Conservation (phyloP, 2,113 vertebrate genomes). For the Raja brachyura region DNA sequence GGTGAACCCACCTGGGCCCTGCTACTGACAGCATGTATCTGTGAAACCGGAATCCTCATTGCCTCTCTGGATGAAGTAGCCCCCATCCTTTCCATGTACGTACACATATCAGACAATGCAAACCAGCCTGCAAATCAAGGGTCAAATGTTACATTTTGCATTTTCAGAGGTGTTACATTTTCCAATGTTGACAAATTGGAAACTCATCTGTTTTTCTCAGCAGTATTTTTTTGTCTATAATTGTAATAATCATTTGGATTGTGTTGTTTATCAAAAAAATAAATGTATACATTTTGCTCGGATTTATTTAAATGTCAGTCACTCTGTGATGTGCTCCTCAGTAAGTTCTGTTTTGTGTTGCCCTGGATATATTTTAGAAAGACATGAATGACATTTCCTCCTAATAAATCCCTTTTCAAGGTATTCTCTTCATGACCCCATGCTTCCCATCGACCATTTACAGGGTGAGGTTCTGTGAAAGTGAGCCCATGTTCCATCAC, state of each 20-base stretch:
- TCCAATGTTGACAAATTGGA: background rate
- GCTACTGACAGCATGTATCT: conserved; percentile 89
- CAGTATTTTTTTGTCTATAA: background rate
- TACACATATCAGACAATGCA: conserved; percentile 12
- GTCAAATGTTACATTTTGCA: background rate
- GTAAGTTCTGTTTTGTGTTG: background rate
- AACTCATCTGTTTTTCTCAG: background rate
- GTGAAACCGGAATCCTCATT: conserved; percentile 93
- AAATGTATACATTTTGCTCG: background rate
- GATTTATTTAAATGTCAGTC: background rate
- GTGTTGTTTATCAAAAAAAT: background rate
- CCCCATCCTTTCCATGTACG: conserved; percentile 96
- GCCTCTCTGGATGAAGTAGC: conserved; percentile 91
- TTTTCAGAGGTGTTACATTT: background rate
- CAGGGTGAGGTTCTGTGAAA: background rate
- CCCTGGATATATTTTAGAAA: background rate
- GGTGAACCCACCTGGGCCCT: conserved; percentile 96
- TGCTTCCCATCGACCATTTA: background rate
- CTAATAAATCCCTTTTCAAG: background rate
- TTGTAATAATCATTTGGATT: background rate
- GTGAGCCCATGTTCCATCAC: background rate
- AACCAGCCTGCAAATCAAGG: background rate
- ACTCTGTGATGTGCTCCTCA: background rate
- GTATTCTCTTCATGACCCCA: background rate
- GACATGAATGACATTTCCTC: background rate